These are phyloP conservation scores for Heliangelus exortis DNA, from an alignment of 2,797 vertebrate species.

Conservation along the genomic window DNA sequence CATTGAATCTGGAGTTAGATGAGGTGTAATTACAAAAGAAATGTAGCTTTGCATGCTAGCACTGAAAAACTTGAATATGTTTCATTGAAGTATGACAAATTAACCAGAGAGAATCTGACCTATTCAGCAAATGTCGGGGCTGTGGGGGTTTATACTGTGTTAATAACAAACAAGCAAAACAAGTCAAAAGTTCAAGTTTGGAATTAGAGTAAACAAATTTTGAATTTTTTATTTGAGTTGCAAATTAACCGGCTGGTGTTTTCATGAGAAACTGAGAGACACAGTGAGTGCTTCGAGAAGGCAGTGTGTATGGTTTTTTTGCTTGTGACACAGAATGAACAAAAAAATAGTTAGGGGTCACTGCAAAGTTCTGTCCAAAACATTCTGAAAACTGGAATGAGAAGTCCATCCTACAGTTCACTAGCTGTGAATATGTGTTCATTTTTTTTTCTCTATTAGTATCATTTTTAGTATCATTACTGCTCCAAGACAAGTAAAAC, in stretches of 20 bases:
- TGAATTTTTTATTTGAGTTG: neutral
- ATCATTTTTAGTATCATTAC: slow-evolving; percentile 39
- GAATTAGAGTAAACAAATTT: neutral
- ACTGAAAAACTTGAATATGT: neutral
- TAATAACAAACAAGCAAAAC: neutral
- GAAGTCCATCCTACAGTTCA: neutral
- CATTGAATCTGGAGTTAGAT: neutral
- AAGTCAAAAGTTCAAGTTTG: slow-evolving; percentile 25
- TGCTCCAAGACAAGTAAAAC: slow-evolving; percentile 9
- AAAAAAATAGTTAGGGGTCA: neutral
- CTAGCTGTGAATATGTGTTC: neutral
- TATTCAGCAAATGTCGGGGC: slow-evolving; percentile 26
- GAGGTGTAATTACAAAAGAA: neutral
- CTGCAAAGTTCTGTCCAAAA: neutral
- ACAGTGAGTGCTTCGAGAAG: neutral
- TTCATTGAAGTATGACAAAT: neutral
- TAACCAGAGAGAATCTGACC: slow-evolving; percentile 37
- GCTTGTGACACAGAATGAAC: neutral
- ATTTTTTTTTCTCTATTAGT: neutral
- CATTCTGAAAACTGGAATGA: neutral
- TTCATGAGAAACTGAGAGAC: neutral
- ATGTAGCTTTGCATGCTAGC: neutral
- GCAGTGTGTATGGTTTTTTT: neutral
- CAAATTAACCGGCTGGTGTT: neutral
- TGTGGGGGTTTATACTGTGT: neutral